Evolutionary conservation across 2,113 vertebrate species (phyloP).

Genomic region (Osmerus mordax): DNA sequence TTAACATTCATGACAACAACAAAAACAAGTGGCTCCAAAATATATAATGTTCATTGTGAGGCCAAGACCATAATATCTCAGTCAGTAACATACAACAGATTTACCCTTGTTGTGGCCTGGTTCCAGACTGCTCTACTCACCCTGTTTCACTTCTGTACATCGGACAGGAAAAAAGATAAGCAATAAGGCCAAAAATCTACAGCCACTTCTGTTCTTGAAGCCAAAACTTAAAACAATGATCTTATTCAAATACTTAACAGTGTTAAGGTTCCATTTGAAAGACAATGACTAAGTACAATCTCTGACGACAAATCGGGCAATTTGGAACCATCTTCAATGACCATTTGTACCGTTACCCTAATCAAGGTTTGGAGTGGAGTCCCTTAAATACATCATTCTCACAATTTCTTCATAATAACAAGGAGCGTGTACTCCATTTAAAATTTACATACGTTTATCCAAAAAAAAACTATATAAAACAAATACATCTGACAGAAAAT

Average conservation of each 20-base stretch:
- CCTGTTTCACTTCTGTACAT: constrained; percentile 14
- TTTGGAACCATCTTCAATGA: constrained; percentile 6
- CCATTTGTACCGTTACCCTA: constrained; percentile 55
- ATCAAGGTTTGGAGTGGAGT: constrained; percentile 63
- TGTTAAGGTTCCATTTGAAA: too few species aligned
- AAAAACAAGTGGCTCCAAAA: constrained; percentile 64
- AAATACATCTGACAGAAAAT: constrained; percentile 42
- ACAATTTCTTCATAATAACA: constrained; percentile 54
- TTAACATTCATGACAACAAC: constrained; percentile 43
- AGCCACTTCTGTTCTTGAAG: too few species aligned
- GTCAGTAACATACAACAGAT: constrained; percentile 53
- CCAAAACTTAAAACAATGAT: too few species aligned
- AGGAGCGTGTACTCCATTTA: constrained; percentile 59
- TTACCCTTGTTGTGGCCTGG: constrained; percentile 8
- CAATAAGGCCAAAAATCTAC: too few species aligned
- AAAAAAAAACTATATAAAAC: constrained; percentile 26
- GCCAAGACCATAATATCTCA: constrained; percentile 55
- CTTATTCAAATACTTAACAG: too few species aligned
- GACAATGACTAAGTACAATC: too few species aligned
- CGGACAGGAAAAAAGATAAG: constrained; percentile 23
- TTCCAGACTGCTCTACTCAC: too few species aligned
- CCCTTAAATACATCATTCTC: constrained; percentile 50
- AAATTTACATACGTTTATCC: constrained; percentile 37
- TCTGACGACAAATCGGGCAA: too few species aligned
- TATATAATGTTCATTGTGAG: constrained; percentile 61